phyloP scores from a whole-genome alignment of 2,797 vertebrate species.

The Pelochelys cantorii region DNA sequence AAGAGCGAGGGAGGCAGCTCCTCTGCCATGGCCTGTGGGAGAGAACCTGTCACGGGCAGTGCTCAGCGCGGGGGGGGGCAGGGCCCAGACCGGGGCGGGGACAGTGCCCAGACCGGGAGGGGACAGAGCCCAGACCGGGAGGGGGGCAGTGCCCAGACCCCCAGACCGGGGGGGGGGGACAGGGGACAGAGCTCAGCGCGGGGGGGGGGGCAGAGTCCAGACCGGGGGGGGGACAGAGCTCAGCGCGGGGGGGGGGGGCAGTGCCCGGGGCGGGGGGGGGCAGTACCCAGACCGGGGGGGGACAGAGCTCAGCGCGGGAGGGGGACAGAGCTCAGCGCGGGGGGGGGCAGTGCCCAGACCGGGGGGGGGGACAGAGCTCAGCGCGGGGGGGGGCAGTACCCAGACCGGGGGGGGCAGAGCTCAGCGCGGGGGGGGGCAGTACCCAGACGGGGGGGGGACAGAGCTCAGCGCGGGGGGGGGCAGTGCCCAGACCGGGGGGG shows the following conservation, averaged over 20 bases:
- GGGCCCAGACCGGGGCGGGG: too few relatives aligned
- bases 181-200: neutral
- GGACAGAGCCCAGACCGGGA: neutral
- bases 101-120: neutral
- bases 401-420: neutral
- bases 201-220: neutral
- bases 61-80: neutral
- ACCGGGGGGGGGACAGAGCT: neutral
- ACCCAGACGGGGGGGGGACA: neutral
- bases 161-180: too few relatives aligned
- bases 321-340: too few relatives aligned
- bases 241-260: too few relatives aligned
- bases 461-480: neutral
- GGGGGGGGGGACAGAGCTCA: neutral
- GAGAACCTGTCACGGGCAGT: neutral
- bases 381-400: neutral
- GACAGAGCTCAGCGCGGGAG: neutral
- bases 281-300: neutral
- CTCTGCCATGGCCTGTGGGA: conserved; percentile 62
- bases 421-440: neutral
- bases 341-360: neutral
- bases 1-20: conserved; percentile 74
- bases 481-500: neutral
- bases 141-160: neutral
- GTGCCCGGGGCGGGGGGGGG: too few relatives aligned